Percentiles rank a stretch among this genome's conserved stretches.
Conservation (phyloP, 2,888 invertebrate species). For the Dicycla oo region DNA sequence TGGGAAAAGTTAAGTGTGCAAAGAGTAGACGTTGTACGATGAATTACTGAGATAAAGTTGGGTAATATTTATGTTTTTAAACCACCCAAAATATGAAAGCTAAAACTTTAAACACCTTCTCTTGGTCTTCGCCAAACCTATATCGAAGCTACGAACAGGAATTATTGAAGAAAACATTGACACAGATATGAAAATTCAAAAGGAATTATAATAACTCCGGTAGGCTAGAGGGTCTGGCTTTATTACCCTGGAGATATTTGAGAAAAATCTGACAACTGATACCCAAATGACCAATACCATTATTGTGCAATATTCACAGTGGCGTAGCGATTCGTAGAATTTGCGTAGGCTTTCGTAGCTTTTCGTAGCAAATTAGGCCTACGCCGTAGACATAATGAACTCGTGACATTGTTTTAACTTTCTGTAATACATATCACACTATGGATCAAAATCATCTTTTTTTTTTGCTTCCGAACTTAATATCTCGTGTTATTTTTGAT, state of each 20-base stretch:
- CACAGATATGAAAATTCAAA: not conserved
- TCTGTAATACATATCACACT: not conserved
- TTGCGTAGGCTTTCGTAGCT: conserved; percentile 43
- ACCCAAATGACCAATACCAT: not conserved
- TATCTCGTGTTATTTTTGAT: not conserved
- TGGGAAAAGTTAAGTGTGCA: not conserved
- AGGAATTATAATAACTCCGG: not conserved
- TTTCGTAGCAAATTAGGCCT: conserved; percentile 42
- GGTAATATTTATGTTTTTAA: not conserved
- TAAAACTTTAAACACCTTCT: not conserved
- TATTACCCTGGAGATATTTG: not conserved
- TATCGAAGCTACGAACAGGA: not conserved
- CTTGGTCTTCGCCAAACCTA: not conserved
- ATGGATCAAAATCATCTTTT: not conserved
- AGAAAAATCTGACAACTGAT: not conserved
- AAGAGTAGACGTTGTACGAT: conserved; percentile 30
- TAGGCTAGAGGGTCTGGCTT: not conserved
- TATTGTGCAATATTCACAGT: not conserved
- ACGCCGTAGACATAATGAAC: conserved; percentile 29
- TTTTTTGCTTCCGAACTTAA: not conserved
- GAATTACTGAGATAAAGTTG: conserved; percentile 13
- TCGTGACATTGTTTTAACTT: no score
- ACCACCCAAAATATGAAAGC: not conserved
- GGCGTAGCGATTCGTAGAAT: conserved; percentile 9
- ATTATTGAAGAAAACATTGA: not conserved